Conservation (phyloP, 2,113 vertebrate species). For the Percopsis transmontana region DNA sequence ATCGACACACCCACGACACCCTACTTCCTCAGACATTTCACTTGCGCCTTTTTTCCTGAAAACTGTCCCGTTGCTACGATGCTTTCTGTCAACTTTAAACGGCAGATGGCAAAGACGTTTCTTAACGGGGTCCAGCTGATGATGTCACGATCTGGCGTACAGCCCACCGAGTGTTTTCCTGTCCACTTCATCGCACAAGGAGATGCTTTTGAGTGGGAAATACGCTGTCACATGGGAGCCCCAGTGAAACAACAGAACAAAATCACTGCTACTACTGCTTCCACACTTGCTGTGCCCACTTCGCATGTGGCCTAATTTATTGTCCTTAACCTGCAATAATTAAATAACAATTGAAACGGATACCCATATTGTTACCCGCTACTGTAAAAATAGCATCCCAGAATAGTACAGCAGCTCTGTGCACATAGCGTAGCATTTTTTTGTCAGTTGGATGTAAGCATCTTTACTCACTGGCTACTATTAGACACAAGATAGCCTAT, state of each 20-base stretch:
- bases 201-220: constrained; percentile 45
- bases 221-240: constrained; percentile 30
- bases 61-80: constrained; percentile 7
- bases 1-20: neutral
- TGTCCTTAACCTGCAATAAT: constrained; percentile 31
- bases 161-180: constrained; percentile 38
- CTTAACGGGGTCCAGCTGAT: constrained; percentile 42
- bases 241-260: constrained; percentile 16
- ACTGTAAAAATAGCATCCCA: constrained; percentile 35
- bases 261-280: constrained; percentile 13
- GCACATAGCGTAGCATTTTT: constrained; percentile 26
- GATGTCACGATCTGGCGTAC: constrained; percentile 54
- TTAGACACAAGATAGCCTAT: constrained; percentile 4
- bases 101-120: constrained; percentile 17
- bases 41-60: constrained; percentile 5
- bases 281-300: neutral
- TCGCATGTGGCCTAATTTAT: constrained; percentile 5
- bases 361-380: constrained; percentile 13
- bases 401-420: constrained; percentile 2
- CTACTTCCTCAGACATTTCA: neutral
- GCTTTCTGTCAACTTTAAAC: constrained; percentile 19
- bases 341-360: constrained; percentile 29
- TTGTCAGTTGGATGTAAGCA: constrained; percentile 8
- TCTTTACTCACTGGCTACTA: neutral
- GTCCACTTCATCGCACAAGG: constrained; percentile 48